Conservation (phyloP, 2,888 invertebrate genomes). For the Nemapogon koenigi region DNA sequence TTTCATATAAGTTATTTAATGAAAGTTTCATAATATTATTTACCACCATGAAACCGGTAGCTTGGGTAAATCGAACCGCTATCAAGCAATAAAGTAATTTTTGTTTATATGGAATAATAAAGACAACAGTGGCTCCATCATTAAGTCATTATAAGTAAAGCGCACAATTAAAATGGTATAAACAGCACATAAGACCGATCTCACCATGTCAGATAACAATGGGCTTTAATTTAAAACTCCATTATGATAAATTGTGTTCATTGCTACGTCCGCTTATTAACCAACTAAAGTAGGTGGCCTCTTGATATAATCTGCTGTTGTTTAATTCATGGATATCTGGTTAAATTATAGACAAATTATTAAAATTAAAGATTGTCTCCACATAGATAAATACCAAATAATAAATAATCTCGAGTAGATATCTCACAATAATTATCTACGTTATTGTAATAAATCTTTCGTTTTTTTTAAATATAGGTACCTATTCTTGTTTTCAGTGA, state of each 20-base stretch:
- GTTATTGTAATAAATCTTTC: no score
- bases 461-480: no score
- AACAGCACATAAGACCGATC: conserved; percentile 38
- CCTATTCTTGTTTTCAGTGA: no score
- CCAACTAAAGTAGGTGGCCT: not conserved
- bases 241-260: conserved; percentile 13
- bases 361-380: no score
- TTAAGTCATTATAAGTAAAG: conserved; percentile 42
- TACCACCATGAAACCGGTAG: no score
- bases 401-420: no score
- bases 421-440: no score
- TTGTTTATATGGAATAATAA: conserved; percentile 11
- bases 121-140: conserved; percentile 31
- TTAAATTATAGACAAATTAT: no score
- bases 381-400: no score
- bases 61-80: not conserved
- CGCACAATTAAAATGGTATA: conserved; percentile 40
- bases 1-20: no score
- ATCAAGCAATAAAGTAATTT: conserved; percentile 1
- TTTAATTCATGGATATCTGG: no score
- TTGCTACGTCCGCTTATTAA: conserved; percentile 4
- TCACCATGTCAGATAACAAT: conserved; percentile 23
- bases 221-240: conserved; percentile 15
- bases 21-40: no score
- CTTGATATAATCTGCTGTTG: not conserved